Conservation (phyloP, 2,888 invertebrate species). For the Drosophila mercatorum region DNA sequence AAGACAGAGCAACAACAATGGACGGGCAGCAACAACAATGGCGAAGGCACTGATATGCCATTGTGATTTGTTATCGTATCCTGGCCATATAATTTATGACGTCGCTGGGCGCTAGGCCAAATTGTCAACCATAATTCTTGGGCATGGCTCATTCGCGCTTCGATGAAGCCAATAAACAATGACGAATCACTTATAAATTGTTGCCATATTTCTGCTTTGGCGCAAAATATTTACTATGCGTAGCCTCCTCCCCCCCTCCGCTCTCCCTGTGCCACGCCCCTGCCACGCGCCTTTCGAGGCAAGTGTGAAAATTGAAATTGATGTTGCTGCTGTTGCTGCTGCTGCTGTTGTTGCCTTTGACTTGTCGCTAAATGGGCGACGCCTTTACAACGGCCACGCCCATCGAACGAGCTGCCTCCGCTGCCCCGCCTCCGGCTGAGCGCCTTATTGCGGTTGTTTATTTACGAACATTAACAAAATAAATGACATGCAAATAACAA, state of each 20-base stretch:
- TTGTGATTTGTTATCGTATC: constrained; percentile 49
- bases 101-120: constrained; percentile 35
- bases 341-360: constrained; percentile 48
- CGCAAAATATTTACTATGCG: constrained; percentile 45
- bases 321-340: constrained; percentile 61
- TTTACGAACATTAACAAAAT: constrained; percentile 77
- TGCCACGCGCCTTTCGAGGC: constrained; percentile 6
- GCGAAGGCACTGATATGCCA: constrained; percentile 18
- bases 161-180: constrained; percentile 81
- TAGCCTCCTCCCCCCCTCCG: neutral
- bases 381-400: constrained; percentile 28
- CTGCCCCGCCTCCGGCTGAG: neutral
- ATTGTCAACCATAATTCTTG: constrained; percentile 72
- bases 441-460: constrained; percentile 62
- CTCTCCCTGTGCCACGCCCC: neutral
- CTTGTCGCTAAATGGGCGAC: constrained; percentile 54
- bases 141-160: constrained; percentile 64
- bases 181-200: constrained; percentile 83
- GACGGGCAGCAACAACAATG: constrained; percentile 9
- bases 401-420: neutral
- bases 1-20: constrained; percentile 39
- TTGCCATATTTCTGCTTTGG: constrained; percentile 70
- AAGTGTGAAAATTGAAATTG: constrained; percentile 79
- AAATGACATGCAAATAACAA: constrained; percentile 78
- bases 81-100: constrained; percentile 28